phyloP scores from a whole-genome alignment of 2,888 invertebrate species.

The Bombylius discolor region DNA sequence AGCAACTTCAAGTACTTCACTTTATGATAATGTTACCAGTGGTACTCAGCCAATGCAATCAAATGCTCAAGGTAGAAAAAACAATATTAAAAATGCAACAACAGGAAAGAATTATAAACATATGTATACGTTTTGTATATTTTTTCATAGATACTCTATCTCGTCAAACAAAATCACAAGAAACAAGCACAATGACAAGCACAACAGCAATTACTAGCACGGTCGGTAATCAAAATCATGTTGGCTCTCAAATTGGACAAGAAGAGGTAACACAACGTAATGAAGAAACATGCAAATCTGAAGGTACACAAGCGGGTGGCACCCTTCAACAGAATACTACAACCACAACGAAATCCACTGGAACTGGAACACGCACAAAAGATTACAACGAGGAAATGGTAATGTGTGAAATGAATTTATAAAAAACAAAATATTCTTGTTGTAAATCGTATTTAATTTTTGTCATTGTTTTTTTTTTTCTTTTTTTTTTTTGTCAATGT shows the following conservation, averaged over 20 bases:
- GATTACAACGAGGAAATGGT: slow-evolving; percentile 60
- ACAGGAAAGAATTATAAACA: not conserved
- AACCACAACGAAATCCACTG: slow-evolving; percentile 49
- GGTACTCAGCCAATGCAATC: slow-evolving; percentile 20
- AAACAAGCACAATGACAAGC: slow-evolving; percentile 54
- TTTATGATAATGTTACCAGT: slow-evolving; percentile 67
- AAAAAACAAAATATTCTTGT: not conserved
- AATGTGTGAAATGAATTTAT: slow-evolving; percentile 9
- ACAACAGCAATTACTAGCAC: slow-evolving; percentile 50
- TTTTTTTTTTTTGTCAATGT: too few species aligned
- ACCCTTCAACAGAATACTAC: slow-evolving; percentile 44
- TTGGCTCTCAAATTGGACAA: slow-evolving; percentile 45
- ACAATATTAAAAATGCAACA: not conserved
- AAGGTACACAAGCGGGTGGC: slow-evolving; percentile 73
- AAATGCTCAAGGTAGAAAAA: slow-evolving; percentile 27
- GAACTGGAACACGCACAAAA: slow-evolving; percentile 45
- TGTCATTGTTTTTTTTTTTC: too few species aligned
- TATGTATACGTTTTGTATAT: not conserved
- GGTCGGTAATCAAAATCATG: slow-evolving; percentile 54
- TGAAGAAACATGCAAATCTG: slow-evolving; percentile 55
- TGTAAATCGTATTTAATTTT: too few species aligned
- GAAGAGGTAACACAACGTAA: slow-evolving; percentile 40
- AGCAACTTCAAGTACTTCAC: slow-evolving; percentile 76
- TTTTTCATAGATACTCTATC: slow-evolving; percentile 38
- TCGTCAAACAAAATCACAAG: slow-evolving; percentile 58